Conservation (phyloP, 2,113 vertebrate genomes). For the Scytalopus superciliaris region DNA sequence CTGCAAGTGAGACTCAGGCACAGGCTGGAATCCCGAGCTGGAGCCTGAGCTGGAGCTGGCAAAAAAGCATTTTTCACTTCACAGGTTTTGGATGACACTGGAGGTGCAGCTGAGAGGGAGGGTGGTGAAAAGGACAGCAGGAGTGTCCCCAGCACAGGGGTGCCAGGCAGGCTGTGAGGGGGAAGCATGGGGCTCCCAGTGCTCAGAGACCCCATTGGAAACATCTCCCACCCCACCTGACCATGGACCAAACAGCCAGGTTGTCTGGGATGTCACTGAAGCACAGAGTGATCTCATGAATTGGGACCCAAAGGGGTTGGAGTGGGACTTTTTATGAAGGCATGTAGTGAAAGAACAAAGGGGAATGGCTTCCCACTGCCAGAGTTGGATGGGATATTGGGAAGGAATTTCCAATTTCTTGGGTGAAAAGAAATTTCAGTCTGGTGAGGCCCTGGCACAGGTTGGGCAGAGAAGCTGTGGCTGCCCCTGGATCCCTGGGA, state of each 20-base stretch:
- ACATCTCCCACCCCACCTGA: not conserved
- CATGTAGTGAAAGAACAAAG: not conserved
- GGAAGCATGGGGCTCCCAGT: not conserved
- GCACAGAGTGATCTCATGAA: not conserved
- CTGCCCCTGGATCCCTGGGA: not conserved
- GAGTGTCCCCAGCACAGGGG: not conserved
- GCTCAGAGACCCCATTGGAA: not conserved
- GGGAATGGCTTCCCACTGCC: not conserved
- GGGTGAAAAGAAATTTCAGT: no score
- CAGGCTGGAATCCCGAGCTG: not conserved
- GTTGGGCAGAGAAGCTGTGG: not conserved
- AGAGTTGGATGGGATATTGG: not conserved
- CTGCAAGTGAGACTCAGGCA: not conserved
- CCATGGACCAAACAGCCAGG: not conserved
- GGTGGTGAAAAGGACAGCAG: not conserved
- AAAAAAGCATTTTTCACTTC: not conserved
- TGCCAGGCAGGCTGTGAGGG: not conserved
- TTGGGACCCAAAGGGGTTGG: not conserved
- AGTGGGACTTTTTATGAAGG: not conserved
- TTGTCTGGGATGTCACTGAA: not conserved
- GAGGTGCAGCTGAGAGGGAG: not conserved
- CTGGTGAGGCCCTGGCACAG: not conserved
- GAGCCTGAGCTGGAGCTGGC: not conserved
- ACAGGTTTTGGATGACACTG: not conserved
- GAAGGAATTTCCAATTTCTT: not conserved